A percentile compares a stretch with the other conserved stretches of the same genome.
phyloP scores from a whole-genome alignment of 2,797 vertebrate species.

The Avahi laniger region DNA sequence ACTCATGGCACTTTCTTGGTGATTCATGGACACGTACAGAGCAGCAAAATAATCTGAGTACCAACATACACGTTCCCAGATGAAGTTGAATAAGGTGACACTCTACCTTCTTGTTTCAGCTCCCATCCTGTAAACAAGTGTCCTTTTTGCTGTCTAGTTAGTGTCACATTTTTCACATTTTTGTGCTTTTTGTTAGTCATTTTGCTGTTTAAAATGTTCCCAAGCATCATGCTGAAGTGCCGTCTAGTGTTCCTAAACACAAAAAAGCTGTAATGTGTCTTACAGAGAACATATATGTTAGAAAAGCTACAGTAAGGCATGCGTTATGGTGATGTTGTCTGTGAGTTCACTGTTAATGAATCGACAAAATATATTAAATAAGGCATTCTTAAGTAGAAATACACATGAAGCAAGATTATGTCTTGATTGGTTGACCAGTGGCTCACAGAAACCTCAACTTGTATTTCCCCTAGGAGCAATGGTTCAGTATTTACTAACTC shows the following conservation, averaged over 20 bases:
- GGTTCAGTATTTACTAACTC: not conserved
- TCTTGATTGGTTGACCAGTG: not conserved
- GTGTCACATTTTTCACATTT: not conserved
- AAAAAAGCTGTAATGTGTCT: not conserved
- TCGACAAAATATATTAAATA: not conserved
- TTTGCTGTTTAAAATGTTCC: not conserved
- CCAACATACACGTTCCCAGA: not conserved
- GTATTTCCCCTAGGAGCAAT: not conserved
- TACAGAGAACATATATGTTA: not conserved
- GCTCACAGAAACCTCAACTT: not conserved
- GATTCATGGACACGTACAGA: not conserved
- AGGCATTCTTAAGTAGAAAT: not conserved
- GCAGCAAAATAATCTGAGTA: not conserved
- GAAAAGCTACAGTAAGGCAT: not conserved
- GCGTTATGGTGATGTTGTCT: not conserved
- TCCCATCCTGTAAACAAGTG: not conserved
- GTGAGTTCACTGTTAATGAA: not conserved
- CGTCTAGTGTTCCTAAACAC: not conserved
- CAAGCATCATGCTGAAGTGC: not conserved
- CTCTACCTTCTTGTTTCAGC: not conserved
- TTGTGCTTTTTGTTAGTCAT: not conserved
- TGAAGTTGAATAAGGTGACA: not conserved
- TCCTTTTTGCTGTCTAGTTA: not conserved
- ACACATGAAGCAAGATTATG: not conserved
- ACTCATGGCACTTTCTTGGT: not conserved